A percentile compares a stretch with the other conserved stretches of the same genome.
Evolutionary conservation across 2,797 vertebrate genomes (phyloP).

Genomic region (Xiphophorus birchmanni): DNA sequence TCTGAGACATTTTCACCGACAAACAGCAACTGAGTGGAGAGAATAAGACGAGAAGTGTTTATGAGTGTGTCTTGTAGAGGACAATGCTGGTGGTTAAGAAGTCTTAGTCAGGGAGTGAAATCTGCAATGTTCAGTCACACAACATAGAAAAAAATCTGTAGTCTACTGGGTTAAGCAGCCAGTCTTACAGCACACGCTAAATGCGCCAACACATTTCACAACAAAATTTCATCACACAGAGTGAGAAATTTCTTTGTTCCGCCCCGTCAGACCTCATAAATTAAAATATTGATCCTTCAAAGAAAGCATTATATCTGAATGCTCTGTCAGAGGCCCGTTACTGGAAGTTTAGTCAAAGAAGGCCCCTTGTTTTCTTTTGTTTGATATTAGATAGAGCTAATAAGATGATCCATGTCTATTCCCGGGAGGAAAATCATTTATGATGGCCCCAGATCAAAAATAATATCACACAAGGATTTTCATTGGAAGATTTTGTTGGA

Average conservation of each 20-base stretch:
- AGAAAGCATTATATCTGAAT: slow-evolving; percentile 31
- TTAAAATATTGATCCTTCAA: slow-evolving; percentile 29
- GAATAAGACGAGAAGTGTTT: slow-evolving; percentile 1
- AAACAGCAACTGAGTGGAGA: slow-evolving; percentile 14
- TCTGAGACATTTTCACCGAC: slow-evolving; percentile 9
- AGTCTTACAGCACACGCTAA: slow-evolving; percentile 34
- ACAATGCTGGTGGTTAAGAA: slow-evolving; percentile 6
- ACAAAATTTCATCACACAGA: slow-evolving; percentile 47
- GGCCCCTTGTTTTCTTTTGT: background rate
- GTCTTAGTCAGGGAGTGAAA: slow-evolving; percentile 23
- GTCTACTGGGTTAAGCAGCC: slow-evolving; percentile 55
- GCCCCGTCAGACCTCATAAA: slow-evolving; percentile 37
- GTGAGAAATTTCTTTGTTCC: slow-evolving; percentile 49
- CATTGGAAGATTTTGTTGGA: background rate
- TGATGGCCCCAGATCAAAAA: slow-evolving; percentile 5
- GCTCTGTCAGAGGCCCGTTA: slow-evolving; percentile 12
- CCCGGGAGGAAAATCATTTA: background rate
- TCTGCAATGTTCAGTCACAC: slow-evolving; percentile 57
- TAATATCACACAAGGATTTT: slow-evolving; percentile 2
- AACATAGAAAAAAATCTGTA: slow-evolving; percentile 64
- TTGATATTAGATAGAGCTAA: slow-evolving; percentile 3
- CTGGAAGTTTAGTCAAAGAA: background rate
- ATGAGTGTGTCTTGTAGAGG: slow-evolving; percentile 2
- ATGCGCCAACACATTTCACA: slow-evolving; percentile 49
- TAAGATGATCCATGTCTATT: slow-evolving; percentile 1